Evolutionary conservation across 2,113 vertebrate species (phyloP), one percentile per base, ranked within the genome.

Genomic region (Pampusana beccarii): DNA sequence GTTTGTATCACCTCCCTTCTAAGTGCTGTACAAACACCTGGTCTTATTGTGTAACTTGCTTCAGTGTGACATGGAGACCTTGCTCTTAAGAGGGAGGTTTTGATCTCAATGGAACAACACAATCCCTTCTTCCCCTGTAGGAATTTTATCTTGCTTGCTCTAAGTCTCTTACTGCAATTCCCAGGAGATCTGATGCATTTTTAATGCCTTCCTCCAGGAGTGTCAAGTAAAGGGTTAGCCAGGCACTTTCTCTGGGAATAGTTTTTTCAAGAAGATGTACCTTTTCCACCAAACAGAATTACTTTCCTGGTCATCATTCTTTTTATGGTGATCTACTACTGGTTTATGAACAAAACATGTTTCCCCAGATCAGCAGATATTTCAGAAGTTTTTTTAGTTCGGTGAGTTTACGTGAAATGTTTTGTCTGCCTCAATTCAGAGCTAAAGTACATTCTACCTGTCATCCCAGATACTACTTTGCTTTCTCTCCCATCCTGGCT

Each of bases 331-430:
- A 61, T 51, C 24, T 64, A 23, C 4, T 26, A 31, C 12, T 42
- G 21, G 6, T 70, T 86, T 73, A 65, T 40, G 16, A 92, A 85
- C 53, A 67, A 94, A 88, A 71, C 34, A 66, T 25, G 0, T 69
- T 91, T 80, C 34, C 34, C 16, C 36, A 62, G 51, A 46, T 42
- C 33, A 48, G 24, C 9, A 91, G 26, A 42, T 31, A 65, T 10
- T 48, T 77, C 19, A 40, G 23, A 34, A 70, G 11, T 50, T 74
- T 78, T 78, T 80, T 90, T 34, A 53, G 33, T 66, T 83, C 31
- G 34, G 10, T 48, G 34, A 54, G 9, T 48, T 58, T 64, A 65
- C n/a, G 65, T 0, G 0, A 64, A 74, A 56, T 21, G 5, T 64
- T 93, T 93, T 60, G 8, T 25, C 75, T 2, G 0, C 13, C 72